These are phyloP conservation scores for Apamea monoglypha DNA, from an alignment of 2,888 invertebrate species.

Conservation along the genomic window DNA sequence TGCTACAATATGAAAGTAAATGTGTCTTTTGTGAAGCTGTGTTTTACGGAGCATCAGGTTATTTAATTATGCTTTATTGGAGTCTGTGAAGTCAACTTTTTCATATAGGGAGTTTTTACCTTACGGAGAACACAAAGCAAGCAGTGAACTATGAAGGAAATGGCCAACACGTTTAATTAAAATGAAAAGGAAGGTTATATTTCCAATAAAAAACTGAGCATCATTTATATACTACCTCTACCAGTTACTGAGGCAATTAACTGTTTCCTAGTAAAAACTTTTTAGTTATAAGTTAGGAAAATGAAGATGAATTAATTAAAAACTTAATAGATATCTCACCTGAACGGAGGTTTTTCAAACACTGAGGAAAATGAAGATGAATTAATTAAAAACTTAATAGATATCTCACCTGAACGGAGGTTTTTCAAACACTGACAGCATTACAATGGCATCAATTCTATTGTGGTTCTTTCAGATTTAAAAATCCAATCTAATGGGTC, in stretches of 20 bases:
- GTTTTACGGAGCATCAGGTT: neutral
- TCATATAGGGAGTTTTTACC: neutral
- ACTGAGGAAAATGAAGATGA: neutral
- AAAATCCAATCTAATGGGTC: neutral
- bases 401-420: too few relatives aligned
- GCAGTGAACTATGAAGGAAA: conserved; percentile 4
- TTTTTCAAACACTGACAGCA: neutral
- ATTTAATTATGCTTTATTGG: neutral
- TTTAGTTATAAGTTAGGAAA: conserved; percentile 15
- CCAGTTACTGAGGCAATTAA: conserved; percentile 23
- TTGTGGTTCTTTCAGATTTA: neutral
- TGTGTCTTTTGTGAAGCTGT: neutral
- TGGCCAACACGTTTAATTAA: conserved; percentile 21
- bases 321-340: conserved; percentile 26
- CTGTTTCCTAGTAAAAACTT: conserved; percentile 7
- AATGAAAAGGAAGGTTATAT: conserved; percentile 15
- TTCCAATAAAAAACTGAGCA: conserved; percentile 13
- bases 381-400: conserved; percentile 33
- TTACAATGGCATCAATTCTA: neutral
- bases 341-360: neutral
- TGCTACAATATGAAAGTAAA: neutral
- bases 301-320: conserved; percentile 18
- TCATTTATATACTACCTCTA: conserved; percentile 20
- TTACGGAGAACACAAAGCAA: conserved; percentile 14
- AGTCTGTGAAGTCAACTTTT: neutral